Evolutionary conservation across 2,113 vertebrate genomes (phyloP).

Genomic region (Anser cygnoides): DNA sequence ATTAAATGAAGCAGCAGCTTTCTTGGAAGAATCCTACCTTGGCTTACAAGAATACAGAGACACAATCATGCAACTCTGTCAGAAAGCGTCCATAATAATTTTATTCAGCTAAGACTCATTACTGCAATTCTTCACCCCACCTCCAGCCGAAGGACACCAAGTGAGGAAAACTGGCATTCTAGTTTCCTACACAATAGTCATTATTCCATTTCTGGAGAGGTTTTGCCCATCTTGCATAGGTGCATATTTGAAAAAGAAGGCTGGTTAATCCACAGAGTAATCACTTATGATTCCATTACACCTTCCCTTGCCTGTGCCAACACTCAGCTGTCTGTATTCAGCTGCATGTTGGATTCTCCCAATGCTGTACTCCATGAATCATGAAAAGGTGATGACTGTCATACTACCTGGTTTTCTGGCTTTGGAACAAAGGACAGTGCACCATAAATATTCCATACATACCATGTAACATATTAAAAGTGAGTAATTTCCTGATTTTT

Average conservation of each 20-base stretch:
- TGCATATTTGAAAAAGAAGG: neutral
- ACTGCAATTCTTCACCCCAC: neutral
- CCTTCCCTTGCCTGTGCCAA: neutral
- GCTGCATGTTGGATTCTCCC: neutral
- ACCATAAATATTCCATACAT: neutral
- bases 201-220: neutral
- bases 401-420: neutral
- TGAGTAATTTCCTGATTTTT: neutral
- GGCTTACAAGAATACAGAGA: neutral
- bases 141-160: neutral
- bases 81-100: neutral
- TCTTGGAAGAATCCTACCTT: neutral
- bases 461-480: neutral
- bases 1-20: neutral
- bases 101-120: neutral
- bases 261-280: neutral
- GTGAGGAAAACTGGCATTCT: neutral
- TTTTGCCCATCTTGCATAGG: neutral
- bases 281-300: neutral
- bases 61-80: neutral
- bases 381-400: constrained; percentile 9
- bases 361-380: neutral
- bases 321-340: neutral
- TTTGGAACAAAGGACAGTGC: neutral
- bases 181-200: neutral